A percentile compares a stretch with the other conserved stretches of the same genome.
These are phyloP conservation scores for Plestiodon gilberti DNA, from an alignment of 2,113 vertebrate genomes.

Conservation along the genomic window DNA sequence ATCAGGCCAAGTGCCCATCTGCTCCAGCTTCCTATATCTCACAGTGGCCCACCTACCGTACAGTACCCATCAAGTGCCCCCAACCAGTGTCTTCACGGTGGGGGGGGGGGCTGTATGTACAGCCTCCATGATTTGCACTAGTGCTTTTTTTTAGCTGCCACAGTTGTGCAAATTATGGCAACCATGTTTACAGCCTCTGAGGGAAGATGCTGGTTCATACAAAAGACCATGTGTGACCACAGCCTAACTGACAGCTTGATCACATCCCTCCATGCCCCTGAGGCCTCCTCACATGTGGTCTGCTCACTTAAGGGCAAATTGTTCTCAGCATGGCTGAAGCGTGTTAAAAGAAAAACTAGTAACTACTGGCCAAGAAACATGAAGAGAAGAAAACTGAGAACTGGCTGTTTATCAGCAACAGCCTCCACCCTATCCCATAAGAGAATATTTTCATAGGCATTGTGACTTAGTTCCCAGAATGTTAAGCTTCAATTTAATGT, in stretches of 20 bases:
- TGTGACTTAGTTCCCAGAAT: conserved; percentile 38
- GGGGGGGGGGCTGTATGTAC: background rate
- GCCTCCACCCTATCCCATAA: conserved; percentile 57
- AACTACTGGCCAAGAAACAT: conserved; percentile 43
- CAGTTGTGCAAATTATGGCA: background rate
- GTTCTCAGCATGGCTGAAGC: conserved; percentile 33
- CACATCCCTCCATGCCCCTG: background rate
- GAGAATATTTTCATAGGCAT: conserved; percentile 62
- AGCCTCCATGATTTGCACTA: background rate
- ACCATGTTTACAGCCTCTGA: background rate
- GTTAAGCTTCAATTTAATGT: conserved; percentile 51
- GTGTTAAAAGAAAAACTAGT: conserved; percentile 34
- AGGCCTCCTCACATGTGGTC: background rate
- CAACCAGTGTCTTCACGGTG: background rate
- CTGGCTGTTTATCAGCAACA: conserved; percentile 37
- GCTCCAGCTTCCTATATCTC: too few species aligned
- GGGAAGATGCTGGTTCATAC: background rate
- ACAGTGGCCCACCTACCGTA: too few species aligned
- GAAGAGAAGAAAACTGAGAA: conserved; percentile 47
- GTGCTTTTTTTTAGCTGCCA: background rate
- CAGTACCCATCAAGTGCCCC: too few species aligned
- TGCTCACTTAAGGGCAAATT: background rate
- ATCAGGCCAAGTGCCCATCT: too few species aligned
- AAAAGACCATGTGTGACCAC: background rate
- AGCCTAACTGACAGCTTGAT: background rate